A percentile compares a stretch with the other conserved stretches of the same genome.
Conservation (phyloP, 1,140 invertebrate species). For the Drosophila bocqueti region DNA sequence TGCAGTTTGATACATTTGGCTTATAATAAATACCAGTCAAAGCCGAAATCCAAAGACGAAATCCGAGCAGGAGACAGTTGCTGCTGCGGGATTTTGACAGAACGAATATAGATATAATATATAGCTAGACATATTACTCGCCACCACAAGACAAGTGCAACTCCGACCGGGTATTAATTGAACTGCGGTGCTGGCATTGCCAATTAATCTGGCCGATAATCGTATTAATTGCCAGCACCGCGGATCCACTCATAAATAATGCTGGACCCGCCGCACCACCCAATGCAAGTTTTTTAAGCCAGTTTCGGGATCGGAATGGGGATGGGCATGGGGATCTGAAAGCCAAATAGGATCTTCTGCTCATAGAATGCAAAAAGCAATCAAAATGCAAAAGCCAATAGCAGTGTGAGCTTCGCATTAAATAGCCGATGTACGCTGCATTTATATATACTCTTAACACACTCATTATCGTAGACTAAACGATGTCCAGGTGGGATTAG, state of each 20-base stretch:
- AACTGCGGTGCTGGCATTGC: constrained; percentile 42
- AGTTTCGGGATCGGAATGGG: constrained; percentile 1
- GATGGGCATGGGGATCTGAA: not conserved
- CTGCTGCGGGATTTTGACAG: not conserved
- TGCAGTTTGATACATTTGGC: not conserved
- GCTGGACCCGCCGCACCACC: not conserved
- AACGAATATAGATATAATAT: not conserved
- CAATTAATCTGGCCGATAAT: constrained; percentile 79
- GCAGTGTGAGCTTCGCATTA: constrained; percentile 19
- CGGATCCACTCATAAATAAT: constrained; percentile 50
- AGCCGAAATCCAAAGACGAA: not conserved
- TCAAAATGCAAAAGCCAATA: constrained; percentile 41
- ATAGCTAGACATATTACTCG: constrained; percentile 10
- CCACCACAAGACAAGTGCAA: constrained; percentile 25
- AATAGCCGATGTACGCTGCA: not conserved
- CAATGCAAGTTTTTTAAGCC: constrained; percentile 8
- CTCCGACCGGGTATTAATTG: constrained; percentile 60
- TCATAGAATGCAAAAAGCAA: constrained; percentile 52
- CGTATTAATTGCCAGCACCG: constrained; percentile 63
- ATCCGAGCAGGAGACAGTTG: not conserved
- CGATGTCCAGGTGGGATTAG: constrained; percentile 6
- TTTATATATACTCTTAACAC: not conserved
- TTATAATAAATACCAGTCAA: not conserved
- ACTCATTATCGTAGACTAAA: constrained; percentile 5
- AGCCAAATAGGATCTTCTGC: constrained; percentile 14